Percentiles rank a stretch among this genome's conserved stretches.
Evolutionary conservation across 2,797 vertebrate genomes (phyloP).

Genomic region (Coregonus ussuriensis): DNA sequence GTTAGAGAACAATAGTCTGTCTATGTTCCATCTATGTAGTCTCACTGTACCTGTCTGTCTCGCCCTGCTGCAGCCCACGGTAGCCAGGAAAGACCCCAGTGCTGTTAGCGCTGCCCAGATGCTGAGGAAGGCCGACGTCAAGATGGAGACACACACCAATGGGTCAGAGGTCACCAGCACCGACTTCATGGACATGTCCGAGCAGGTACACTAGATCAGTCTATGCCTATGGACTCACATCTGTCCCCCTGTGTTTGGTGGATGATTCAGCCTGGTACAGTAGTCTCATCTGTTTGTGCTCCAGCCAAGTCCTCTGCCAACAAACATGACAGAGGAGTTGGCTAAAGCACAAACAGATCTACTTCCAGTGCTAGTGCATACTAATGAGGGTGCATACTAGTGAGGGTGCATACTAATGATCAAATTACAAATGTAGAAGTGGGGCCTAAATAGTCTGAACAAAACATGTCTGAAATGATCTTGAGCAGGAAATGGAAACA

Average conservation of each 20-base stretch:
- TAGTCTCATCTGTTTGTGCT: neutral
- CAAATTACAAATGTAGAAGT: neutral
- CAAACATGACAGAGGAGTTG: neutral
- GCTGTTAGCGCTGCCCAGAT: constrained; percentile 72
- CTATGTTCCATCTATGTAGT: neutral
- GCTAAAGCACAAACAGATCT: neutral
- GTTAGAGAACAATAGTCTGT: neutral
- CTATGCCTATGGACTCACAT: neutral
- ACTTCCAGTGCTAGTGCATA: neutral
- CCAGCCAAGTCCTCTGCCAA: neutral
- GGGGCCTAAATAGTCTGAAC: too few relatives aligned
- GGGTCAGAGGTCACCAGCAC: constrained; percentile 65
- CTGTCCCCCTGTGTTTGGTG: too few relatives aligned
- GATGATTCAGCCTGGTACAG: too few relatives aligned
- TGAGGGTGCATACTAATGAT: neutral
- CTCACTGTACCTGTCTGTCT: neutral
- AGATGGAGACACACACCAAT: constrained; percentile 71
- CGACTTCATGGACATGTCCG: constrained; percentile 57
- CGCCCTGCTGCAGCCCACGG: constrained; percentile 70
- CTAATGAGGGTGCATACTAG: too few relatives aligned
- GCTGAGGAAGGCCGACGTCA: constrained; percentile 78
- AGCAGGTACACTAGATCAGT: constrained; percentile 72
- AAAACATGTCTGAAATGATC: too few relatives aligned
- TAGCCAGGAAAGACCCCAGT: constrained; percentile 77
- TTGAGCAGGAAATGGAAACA: too few relatives aligned